These are phyloP conservation scores for Pempheris klunzingeri DNA, from an alignment of 2,797 vertebrate species.

Conservation along the genomic window DNA sequence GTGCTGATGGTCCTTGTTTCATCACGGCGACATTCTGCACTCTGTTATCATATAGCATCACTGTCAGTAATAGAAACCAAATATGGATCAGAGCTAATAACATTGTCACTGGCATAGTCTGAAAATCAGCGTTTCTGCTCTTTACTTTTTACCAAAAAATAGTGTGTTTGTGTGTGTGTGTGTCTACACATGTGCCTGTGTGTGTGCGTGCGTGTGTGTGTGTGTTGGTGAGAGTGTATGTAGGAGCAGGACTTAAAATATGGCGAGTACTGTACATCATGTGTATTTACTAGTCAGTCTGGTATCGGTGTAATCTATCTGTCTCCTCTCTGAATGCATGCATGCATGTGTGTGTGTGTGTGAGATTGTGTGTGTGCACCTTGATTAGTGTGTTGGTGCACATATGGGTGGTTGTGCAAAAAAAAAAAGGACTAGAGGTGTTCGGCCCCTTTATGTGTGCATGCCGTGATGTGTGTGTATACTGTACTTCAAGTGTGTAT, in stretches of 20 bases:
- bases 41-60: conserved; percentile 37
- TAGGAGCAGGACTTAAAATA: conserved; percentile 69
- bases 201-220: conserved; percentile 28
- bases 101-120: conserved; percentile 52
- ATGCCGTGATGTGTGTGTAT: conserved; percentile 50
- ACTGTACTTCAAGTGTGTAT: conserved; percentile 38
- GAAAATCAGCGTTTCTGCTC: conserved; percentile 52
- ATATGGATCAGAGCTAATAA: conserved; percentile 73
- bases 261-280: conserved; percentile 78
- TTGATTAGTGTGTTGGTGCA: conserved; percentile 41
- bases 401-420: conserved; percentile 31
- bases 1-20: conserved; percentile 40
- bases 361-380: conserved; percentile 21
- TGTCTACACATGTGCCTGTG: not conserved
- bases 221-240: conserved; percentile 44
- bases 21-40: conserved; percentile 16
- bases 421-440: conserved; percentile 47
- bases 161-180: conserved; percentile 25
- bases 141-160: conserved; percentile 76
- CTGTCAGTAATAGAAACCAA: conserved; percentile 71
- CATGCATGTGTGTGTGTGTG: conserved; percentile 39
- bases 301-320: conserved; percentile 76
- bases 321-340: conserved; percentile 56
- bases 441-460: conserved; percentile 61
- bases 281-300: conserved; percentile 79